Evolutionary conservation across 2,888 invertebrate genomes (phyloP).

Genomic region (Epinotia demarniana): DNA sequence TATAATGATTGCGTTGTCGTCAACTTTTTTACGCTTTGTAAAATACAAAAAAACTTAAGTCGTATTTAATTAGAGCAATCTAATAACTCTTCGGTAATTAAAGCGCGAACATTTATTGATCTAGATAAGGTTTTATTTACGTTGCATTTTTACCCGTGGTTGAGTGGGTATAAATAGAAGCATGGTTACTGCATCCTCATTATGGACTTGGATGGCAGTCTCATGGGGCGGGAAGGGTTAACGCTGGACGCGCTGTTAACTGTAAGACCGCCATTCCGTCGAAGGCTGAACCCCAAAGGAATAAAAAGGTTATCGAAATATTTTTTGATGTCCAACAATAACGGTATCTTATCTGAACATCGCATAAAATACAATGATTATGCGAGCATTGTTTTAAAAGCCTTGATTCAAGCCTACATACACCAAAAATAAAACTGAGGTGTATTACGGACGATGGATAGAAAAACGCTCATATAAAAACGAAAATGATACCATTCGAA

Average conservation of each 20-base stretch:
- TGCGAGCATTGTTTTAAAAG: slow-evolving; percentile 26
- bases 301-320: slow-evolving; percentile 71
- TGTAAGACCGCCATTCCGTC: slow-evolving; percentile 64
- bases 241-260: slow-evolving; percentile 66
- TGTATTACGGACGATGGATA: background rate
- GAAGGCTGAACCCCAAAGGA: slow-evolving; percentile 60
- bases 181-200: slow-evolving; percentile 27
- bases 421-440: background rate
- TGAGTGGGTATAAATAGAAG: slow-evolving; percentile 4
- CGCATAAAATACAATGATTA: slow-evolving; percentile 38
- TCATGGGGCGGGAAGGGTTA: slow-evolving; percentile 64
- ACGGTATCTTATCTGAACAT: slow-evolving; percentile 52
- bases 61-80: slow-evolving; percentile 42
- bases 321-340: slow-evolving; percentile 67
- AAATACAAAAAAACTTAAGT: slow-evolving; percentile 43
- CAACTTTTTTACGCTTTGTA: slow-evolving; percentile 55
- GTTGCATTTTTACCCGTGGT: slow-evolving; percentile 33
- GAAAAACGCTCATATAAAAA: background rate
- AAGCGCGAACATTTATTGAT: slow-evolving; percentile 27
- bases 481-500: background rate
- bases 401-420: slow-evolving; percentile 17
- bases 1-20: slow-evolving; percentile 68
- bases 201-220: slow-evolving; percentile 45
- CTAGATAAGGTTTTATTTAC: slow-evolving; percentile 40
- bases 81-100: slow-evolving; percentile 38